A percentile compares a stretch with the other conserved stretches of the same genome.
Conservation (phyloP, 2,888 invertebrate species). For the Achlya flavicornis region DNA sequence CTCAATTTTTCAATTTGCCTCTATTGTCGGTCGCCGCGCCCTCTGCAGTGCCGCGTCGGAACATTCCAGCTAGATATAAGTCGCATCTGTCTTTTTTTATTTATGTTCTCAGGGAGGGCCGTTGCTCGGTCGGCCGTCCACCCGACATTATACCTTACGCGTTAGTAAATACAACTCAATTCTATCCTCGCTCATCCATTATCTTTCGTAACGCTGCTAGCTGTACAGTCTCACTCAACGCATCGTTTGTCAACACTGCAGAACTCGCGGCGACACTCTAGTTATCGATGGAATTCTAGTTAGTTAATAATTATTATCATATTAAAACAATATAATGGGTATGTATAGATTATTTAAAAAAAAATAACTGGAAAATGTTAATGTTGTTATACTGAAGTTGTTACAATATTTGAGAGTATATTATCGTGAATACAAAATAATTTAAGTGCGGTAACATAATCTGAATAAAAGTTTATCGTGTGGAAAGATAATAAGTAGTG, state of each 20-base stretch:
- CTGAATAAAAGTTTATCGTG: conserved; percentile 60
- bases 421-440: conserved; percentile 74
- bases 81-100: no score
- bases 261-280: conserved; percentile 37
- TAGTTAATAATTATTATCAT: conserved; percentile 68
- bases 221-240: neutral
- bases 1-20: conserved; percentile 5
- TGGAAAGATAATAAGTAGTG: conserved; percentile 73
- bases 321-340: conserved; percentile 67
- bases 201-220: neutral
- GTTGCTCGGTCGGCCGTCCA: neutral
- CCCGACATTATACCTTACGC: neutral
- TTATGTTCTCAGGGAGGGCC: neutral
- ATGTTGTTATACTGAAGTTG: conserved; percentile 84
- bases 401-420: conserved; percentile 85
- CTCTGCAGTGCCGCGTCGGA: neutral
- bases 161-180: neutral
- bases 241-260: conserved; percentile 23
- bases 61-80: conserved; percentile 40
- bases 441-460: conserved; percentile 69
- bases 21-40: conserved; percentile 16
- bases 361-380: conserved; percentile 77
- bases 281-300: conserved; percentile 69
- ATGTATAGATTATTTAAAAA: conserved; percentile 77
- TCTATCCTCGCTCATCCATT: neutral